Evolutionary conservation across 2,113 vertebrate species (phyloP), one percentile per base, ranked within the genome.

Genomic region (Serinus canaria): DNA sequence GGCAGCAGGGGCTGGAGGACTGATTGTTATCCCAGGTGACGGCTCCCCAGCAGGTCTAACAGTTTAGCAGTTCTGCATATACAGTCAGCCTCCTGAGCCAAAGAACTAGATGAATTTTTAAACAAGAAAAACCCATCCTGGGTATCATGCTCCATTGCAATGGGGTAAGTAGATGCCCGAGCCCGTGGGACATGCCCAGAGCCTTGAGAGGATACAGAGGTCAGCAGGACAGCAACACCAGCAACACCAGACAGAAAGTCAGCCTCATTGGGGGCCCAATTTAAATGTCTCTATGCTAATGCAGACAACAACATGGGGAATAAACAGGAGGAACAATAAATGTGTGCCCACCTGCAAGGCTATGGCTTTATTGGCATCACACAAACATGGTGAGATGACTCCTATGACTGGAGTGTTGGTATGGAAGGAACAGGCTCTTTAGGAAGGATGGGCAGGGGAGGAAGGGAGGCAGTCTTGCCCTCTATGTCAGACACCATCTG

Each of bases 321-420:
- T 62, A 70, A 55, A 62, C 20, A 62, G 23, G 39, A 53, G 3
- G 23, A 47, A 24, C 8, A 35, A 55, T 16, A 47, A 56, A 41
- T 0, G 0, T 18, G 24, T 21, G 20, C 15, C 24, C 41, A 53
- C 41, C 39, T 35, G n/a, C 41, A 55, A 41, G 16, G 13, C 13
- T 37, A 27, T 37, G 22, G 49, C 22, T 50, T 77, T 44, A 50
- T 7, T 27, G 44, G 17, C 25, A 72, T 49, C 41, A 41, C 24
- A 47, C 11, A 63, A 55, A 47, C 24, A 35, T 8, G 16, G 24
- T 47, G n/a, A 55, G n/a, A 47, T n/a, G 20, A 30, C 7, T 70
- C 24, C 41, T 25, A 3, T 30, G 41, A 63, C 58, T 55, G 30
- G 7, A 79, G 20, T 35, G 41, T 6, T 33, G 13, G 19, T 35